A percentile compares a stretch with the other conserved stretches of the same genome.
Evolutionary conservation across 2,113 vertebrate species (phyloP).

Genomic region (Zosterops pallidus): DNA sequence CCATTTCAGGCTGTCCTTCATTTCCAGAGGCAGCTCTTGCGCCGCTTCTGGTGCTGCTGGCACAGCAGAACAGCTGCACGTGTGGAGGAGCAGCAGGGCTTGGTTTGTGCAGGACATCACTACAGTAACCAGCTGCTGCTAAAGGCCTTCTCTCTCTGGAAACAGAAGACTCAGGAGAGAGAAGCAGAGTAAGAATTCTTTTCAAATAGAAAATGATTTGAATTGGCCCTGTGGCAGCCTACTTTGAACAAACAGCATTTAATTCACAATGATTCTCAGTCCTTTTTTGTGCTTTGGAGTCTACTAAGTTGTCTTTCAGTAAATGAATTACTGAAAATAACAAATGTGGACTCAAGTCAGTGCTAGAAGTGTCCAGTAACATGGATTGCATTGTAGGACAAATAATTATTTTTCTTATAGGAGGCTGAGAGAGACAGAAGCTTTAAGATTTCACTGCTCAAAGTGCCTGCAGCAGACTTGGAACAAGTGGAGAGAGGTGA

Average conservation of each 20-base stretch:
- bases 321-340: not conserved
- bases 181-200: slow-evolving; percentile 64
- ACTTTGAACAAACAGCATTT: not conserved
- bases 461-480: slow-evolving; percentile 62
- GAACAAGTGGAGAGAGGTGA: slow-evolving; percentile 77
- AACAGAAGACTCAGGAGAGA: slow-evolving; percentile 16
- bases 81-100: slow-evolving; percentile 18
- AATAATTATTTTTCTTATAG: slow-evolving; percentile 49
- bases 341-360: not conserved
- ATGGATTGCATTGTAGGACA: not conserved
- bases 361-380: not conserved
- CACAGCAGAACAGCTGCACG: not conserved
- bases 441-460: slow-evolving; percentile 22
- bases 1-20: slow-evolving; percentile 81
- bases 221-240: not conserved
- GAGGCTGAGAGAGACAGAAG: slow-evolving; percentile 33
- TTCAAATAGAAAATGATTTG: not conserved
- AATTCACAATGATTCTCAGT: not conserved
- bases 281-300: not conserved
- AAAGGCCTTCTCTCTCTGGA: slow-evolving; percentile 70
- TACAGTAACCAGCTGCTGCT: not conserved
- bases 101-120: slow-evolving; percentile 45
- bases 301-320: not conserved
- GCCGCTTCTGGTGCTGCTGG: slow-evolving; percentile 80
- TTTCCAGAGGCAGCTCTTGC: slow-evolving; percentile 62